phyloP scores from a whole-genome alignment of 2,797 vertebrate genomes.

The Astyanax mexicanus region DNA sequence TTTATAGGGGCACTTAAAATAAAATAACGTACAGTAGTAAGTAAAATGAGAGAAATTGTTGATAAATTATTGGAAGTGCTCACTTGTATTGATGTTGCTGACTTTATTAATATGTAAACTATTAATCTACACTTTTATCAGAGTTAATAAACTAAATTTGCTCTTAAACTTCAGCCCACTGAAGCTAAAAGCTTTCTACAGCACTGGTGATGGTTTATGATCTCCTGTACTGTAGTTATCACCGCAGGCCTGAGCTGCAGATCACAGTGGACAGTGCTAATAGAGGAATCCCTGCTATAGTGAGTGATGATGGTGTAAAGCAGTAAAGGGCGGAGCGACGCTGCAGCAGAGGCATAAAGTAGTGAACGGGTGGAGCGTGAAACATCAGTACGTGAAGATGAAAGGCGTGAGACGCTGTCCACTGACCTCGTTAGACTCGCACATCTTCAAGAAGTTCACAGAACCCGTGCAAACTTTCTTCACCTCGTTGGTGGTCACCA shows the following conservation, averaged over 20 bases:
- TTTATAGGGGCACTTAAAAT: too few relatives aligned
- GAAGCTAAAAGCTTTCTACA: too few relatives aligned
- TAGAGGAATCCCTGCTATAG: slow-evolving; percentile 1
- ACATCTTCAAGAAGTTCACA: slow-evolving; percentile 93
- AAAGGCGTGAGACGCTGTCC: not conserved
- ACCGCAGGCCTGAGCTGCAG: not conserved
- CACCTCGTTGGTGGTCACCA: slow-evolving; percentile 89
- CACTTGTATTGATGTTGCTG: too few relatives aligned
- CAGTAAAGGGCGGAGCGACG: slow-evolving; percentile 1
- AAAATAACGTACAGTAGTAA: too few relatives aligned
- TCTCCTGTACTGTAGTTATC: not conserved
- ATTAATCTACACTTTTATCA: too few relatives aligned
- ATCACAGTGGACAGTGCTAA: not conserved
- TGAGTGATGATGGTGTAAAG: slow-evolving; percentile 9
- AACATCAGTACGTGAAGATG: slow-evolving; percentile 12
- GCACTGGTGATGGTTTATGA: too few relatives aligned
- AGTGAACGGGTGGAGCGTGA: not conserved
- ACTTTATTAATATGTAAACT: too few relatives aligned
- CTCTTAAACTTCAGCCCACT: too few relatives aligned
- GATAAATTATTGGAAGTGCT: too few relatives aligned
- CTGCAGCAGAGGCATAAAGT: not conserved
- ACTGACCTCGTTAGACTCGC: slow-evolving; percentile 94
- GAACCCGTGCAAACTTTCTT: slow-evolving; percentile 90
- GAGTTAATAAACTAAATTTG: too few relatives aligned
- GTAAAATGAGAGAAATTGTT: too few relatives aligned